phyloP scores from a whole-genome alignment of 2,797 vertebrate genomes.

The Anabacerthia variegaticeps region DNA sequence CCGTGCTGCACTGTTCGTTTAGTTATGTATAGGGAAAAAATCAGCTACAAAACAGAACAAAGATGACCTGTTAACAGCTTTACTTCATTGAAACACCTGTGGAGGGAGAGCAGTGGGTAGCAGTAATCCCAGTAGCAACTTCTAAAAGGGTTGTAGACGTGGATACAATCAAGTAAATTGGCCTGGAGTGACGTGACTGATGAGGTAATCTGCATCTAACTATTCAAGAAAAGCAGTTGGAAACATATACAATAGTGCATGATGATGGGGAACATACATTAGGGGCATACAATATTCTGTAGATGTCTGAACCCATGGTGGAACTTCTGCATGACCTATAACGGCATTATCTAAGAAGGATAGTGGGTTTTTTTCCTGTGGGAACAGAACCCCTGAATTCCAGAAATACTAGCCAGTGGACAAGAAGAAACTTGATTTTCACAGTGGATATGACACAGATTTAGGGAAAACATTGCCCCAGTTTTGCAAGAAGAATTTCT shows the following conservation, averaged over 20 bases:
- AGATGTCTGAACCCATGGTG: neutral
- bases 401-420: neutral
- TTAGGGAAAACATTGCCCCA: neutral
- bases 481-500: neutral
- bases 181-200: no score
- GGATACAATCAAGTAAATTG: neutral
- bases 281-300: no score
- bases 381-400: neutral
- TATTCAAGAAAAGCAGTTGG: neutral
- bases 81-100: neutral
- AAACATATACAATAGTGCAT: neutral
- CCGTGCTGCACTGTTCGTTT: neutral
- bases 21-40: fast-evolving
- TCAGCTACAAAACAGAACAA: neutral
- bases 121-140: neutral
- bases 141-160: neutral
- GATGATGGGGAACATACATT: neutral
- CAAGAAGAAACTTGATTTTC: neutral
- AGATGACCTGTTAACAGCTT: neutral
- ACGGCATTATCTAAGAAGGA: neutral
- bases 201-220: neutral
- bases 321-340: neutral
- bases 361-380: neutral
- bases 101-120: neutral
- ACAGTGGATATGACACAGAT: neutral